These are phyloP conservation scores for Cephus pygmeus DNA, from an alignment of 2,888 invertebrate genomes.

Conservation along the genomic window DNA sequence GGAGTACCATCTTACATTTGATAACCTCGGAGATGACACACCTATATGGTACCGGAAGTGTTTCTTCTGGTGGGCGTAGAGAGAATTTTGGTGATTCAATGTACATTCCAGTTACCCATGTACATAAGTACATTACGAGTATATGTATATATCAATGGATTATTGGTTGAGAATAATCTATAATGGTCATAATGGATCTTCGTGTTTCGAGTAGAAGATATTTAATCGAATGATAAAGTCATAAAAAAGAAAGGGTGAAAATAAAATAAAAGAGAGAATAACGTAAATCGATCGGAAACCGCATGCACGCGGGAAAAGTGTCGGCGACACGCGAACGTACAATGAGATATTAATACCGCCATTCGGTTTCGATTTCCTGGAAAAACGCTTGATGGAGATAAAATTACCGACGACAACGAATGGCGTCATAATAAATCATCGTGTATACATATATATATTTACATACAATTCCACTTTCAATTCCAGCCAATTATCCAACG, in stretches of 20 bases:
- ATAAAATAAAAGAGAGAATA: slow-evolving; percentile 34
- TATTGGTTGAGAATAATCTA: neutral
- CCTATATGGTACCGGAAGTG: neutral
- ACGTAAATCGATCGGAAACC: slow-evolving; percentile 56
- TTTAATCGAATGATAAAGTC: neutral
- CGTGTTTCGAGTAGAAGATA: neutral
- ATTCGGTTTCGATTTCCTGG: slow-evolving; percentile 63
- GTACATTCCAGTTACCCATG: neutral
- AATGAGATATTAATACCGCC: slow-evolving; percentile 63
- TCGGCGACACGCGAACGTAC: slow-evolving; percentile 54
- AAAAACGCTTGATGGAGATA: slow-evolving; percentile 61
- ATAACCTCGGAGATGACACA: slow-evolving; percentile 37
- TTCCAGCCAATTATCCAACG: neutral
- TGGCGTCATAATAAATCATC: slow-evolving; percentile 53
- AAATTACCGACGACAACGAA: slow-evolving; percentile 56
- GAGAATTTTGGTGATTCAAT: neutral
- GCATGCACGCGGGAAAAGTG: slow-evolving; percentile 53
- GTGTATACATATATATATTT: neutral
- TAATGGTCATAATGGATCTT: neutral
- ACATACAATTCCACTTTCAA: neutral
- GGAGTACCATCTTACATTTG: slow-evolving; percentile 50
- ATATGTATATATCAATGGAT: neutral
- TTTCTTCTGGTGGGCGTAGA: neutral
- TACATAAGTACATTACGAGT: neutral
- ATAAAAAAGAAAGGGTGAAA: slow-evolving; percentile 25